Conservation (phyloP, 1,140 invertebrate genomes). For the Leptestheria dahalacensis region DNA sequence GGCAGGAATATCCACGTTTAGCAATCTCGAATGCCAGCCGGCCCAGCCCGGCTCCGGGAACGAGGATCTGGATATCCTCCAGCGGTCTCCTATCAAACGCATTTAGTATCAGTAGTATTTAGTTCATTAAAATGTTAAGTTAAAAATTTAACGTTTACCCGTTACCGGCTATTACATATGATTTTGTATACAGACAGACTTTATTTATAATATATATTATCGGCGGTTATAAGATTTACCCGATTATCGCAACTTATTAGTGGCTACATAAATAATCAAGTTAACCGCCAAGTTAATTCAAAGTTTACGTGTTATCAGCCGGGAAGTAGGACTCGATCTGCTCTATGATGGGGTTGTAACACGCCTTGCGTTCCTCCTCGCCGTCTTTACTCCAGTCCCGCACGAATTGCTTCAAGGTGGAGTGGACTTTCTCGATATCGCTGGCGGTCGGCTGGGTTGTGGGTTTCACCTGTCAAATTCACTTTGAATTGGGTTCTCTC, state of each 20-base stretch:
- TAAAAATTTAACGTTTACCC: no score
- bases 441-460: slow-evolving; percentile 21
- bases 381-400: slow-evolving; percentile 88
- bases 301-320: slow-evolving; percentile 28
- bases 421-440: slow-evolving; percentile 74
- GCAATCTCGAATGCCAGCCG: slow-evolving; percentile 88
- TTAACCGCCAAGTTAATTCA: no score
- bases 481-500: not conserved
- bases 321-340: slow-evolving; percentile 65
- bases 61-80: slow-evolving; percentile 55
- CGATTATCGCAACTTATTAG: no score
- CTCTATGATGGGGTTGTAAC: slow-evolving; percentile 79
- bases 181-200: no score
- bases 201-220: no score
- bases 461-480: slow-evolving; percentile 11
- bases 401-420: slow-evolving; percentile 85
- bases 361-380: slow-evolving; percentile 60
- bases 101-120: slow-evolving; percentile 9
- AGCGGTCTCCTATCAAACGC: slow-evolving; percentile 29
- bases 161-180: no score
- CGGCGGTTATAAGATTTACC: no score
- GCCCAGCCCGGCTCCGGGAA: slow-evolving; percentile 88
- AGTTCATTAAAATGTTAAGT: no score
- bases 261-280: no score
- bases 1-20: slow-evolving; percentile 67